Conservation (phyloP, 2,113 vertebrate genomes). For the Sorex araneus region DNA sequence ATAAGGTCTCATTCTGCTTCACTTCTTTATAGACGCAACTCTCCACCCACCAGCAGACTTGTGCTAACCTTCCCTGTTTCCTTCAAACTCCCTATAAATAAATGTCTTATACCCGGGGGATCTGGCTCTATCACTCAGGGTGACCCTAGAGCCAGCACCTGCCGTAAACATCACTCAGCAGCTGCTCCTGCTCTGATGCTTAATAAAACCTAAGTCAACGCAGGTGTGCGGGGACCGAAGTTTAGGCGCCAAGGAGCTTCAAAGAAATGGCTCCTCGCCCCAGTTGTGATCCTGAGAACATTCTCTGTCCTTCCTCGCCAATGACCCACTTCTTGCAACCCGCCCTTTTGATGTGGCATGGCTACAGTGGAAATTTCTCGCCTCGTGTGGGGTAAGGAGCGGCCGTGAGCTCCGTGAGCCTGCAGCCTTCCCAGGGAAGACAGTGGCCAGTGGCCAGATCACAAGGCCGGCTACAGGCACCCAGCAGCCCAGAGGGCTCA, state of each 20-base stretch:
- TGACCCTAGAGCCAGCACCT: background rate
- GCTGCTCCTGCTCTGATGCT: constrained; percentile 11
- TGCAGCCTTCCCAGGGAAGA: background rate
- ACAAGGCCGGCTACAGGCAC: fast-evolving
- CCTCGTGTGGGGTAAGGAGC: background rate
- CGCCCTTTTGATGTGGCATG: background rate
- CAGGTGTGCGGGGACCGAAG: constrained; percentile 69
- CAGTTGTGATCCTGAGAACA: background rate
- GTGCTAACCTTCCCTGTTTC: background rate
- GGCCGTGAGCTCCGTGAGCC: no score
- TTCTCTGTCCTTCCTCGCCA: background rate
- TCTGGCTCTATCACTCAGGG: background rate
- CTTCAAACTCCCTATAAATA: background rate
- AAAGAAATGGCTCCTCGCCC: background rate
- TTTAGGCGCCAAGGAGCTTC: constrained; percentile 28
- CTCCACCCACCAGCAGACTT: background rate
- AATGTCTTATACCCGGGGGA: background rate
- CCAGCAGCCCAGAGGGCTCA: background rate
- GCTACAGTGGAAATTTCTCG: background rate
- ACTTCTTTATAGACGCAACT: background rate
- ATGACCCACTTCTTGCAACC: constrained; percentile 18
- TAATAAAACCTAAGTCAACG: constrained; percentile 25
- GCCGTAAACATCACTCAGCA: constrained; percentile 63
- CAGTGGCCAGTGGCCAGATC: background rate
- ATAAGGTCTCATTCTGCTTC: background rate